These are phyloP conservation scores for Nesogale talazaci DNA, from an alignment of 2,113 vertebrate species.

Conservation along the genomic window DNA sequence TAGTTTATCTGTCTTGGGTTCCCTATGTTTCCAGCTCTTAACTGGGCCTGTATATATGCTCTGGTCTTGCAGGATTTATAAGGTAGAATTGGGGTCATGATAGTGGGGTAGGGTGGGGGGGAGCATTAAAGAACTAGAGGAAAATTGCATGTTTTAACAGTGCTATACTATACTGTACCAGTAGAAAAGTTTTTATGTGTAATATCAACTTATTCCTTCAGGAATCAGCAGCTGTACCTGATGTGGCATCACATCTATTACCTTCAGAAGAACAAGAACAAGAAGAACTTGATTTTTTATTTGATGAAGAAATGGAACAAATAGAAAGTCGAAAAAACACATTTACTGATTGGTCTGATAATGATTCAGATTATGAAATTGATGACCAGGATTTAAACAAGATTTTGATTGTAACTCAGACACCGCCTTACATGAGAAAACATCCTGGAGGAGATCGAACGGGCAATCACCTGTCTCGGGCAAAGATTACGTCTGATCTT, in stretches of 20 bases:
- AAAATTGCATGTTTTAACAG: too few relatives aligned
- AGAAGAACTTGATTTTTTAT: constrained; percentile 94
- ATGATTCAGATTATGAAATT: constrained; percentile 89
- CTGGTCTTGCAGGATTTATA: too few relatives aligned
- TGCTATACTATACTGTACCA: too few relatives aligned
- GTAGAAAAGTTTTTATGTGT: not conserved
- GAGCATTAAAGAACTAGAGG: too few relatives aligned
- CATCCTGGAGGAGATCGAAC: constrained; percentile 82
- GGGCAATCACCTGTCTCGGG: constrained; percentile 78
- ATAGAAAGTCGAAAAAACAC: constrained; percentile 83
- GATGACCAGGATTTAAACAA: constrained; percentile 89
- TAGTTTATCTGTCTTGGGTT: too few relatives aligned
- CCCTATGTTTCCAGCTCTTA: too few relatives aligned
- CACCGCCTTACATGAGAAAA: constrained; percentile 85
- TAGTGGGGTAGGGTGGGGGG: too few relatives aligned
- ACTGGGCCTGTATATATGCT: too few relatives aligned
- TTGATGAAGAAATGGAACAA: constrained; percentile 88
- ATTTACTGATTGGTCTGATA: constrained; percentile 87
- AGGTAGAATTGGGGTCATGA: too few relatives aligned
- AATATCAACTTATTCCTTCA: constrained; percentile 72
- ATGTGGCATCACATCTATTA: constrained; percentile 72
- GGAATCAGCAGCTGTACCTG: constrained; percentile 78
- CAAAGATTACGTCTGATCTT: constrained; percentile 87
- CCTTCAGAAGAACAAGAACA: constrained; percentile 86
- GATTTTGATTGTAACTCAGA: constrained; percentile 89